Percentiles rank a stretch among this genome's conserved stretches.
Evolutionary conservation across 2,113 vertebrate species (phyloP).

Genomic region (Colistium nudipinnis): DNA sequence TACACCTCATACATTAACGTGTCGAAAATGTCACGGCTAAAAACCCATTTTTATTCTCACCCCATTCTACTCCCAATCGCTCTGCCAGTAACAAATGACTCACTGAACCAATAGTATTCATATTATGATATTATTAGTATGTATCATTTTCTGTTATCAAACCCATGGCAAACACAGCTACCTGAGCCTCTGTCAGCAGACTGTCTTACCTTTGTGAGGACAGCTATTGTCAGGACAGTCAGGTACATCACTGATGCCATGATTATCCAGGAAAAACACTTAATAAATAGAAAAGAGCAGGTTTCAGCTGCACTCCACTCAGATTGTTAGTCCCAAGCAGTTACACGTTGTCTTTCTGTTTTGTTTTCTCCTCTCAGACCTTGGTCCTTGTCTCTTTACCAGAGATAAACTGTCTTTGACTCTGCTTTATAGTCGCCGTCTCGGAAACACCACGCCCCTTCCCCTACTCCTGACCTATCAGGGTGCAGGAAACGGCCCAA

Average conservation of each 20-base stretch:
- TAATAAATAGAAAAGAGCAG: not conserved
- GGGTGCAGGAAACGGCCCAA: not conserved
- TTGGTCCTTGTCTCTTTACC: conserved; percentile 11
- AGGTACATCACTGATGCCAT: conserved; percentile 62
- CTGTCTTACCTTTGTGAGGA: conserved; percentile 73
- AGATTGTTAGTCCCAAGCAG: conserved; percentile 8
- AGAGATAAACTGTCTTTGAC: not conserved
- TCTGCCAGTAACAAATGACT: no score
- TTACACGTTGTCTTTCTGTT: not conserved
- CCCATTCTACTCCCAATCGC: no score
- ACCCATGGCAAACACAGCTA: not conserved
- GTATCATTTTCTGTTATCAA: no score
- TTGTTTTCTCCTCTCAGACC: conserved; percentile 8
- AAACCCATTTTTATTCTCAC: no score
- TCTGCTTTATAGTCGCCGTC: conserved; percentile 59
- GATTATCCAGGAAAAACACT: conserved; percentile 6
- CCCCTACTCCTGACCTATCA: conserved; percentile 47
- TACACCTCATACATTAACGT: no score
- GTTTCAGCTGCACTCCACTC: not conserved
- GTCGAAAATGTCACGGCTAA: no score
- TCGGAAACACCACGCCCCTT: conserved; percentile 31
- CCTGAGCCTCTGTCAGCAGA: not conserved
- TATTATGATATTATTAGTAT: no score
- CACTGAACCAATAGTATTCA: no score
- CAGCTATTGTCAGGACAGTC: conserved; percentile 64